A percentile compares a stretch with the other conserved stretches of the same genome.
These are phyloP conservation scores for Ridgeia piscesae DNA, from an alignment of 1,140 invertebrate species.

Conservation along the genomic window DNA sequence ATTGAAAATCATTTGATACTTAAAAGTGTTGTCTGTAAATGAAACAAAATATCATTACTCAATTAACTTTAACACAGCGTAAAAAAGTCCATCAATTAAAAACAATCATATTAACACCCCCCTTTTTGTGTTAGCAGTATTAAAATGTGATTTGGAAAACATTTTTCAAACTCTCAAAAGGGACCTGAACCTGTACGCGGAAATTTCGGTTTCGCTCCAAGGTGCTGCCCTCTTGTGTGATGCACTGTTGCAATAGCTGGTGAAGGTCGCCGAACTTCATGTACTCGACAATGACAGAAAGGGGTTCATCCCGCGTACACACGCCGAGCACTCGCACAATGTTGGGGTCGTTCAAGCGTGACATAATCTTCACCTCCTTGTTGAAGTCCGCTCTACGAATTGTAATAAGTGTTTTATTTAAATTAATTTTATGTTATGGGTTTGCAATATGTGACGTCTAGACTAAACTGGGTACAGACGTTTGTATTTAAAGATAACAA, in stretches of 20 bases:
- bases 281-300: slow-evolving; percentile 88
- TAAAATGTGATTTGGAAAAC: too few relatives aligned
- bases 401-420: not conserved
- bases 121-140: too few relatives aligned
- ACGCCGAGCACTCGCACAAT: slow-evolving; percentile 75
- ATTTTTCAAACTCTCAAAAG: too few relatives aligned
- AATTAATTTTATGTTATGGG: not conserved
- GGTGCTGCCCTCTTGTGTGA: slow-evolving; percentile 33
- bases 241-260: slow-evolving; percentile 81
- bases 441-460: slow-evolving; percentile 7
- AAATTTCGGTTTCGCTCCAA: slow-evolving; percentile 15
- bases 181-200: too few relatives aligned
- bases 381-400: slow-evolving; percentile 78
- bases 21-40: too few relatives aligned
- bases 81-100: too few relatives aligned
- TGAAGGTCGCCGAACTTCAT: slow-evolving; percentile 86
- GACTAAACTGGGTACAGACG: not conserved
- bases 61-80: too few relatives aligned
- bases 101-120: too few relatives aligned
- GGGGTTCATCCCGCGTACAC: slow-evolving; percentile 77
- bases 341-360: slow-evolving; percentile 66
- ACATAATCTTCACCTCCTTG: slow-evolving; percentile 83
- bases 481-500: not conserved
- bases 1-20: too few relatives aligned
- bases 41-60: too few relatives aligned